phyloP scores from a whole-genome alignment of 2,888 invertebrate species.

The Spialia ferax region DNA sequence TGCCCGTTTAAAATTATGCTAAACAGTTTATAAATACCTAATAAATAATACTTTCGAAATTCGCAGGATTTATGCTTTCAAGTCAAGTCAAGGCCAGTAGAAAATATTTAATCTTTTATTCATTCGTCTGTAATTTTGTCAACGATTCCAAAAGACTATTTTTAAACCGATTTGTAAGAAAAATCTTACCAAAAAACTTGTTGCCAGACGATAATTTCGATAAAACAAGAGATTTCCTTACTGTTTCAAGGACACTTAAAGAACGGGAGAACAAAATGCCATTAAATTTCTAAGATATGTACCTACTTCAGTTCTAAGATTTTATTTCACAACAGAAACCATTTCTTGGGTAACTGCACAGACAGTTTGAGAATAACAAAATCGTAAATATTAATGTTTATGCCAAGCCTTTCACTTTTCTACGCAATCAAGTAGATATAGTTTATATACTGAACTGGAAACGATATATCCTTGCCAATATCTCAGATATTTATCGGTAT shows the following conservation, averaged over 20 bases:
- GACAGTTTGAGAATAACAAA: constrained; percentile 32
- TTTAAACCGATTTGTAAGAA: not conserved
- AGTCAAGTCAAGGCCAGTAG: not conserved
- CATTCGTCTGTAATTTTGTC: not conserved
- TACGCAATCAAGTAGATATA: constrained; percentile 35
- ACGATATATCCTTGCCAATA: constrained; percentile 18
- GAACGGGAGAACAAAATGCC: not conserved
- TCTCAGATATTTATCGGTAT: constrained; percentile 1
- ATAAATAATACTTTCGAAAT: too few species aligned
- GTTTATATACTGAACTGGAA: constrained; percentile 25
- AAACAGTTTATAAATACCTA: too few species aligned
- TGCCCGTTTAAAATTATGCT: too few species aligned
- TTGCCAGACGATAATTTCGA: not conserved
- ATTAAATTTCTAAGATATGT: constrained; percentile 2
- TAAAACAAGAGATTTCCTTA: constrained; percentile 11
- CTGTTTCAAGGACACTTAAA: constrained; percentile 5
- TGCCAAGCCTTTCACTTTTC: constrained; percentile 38
- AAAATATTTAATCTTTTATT: not conserved
- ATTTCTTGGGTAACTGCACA: constrained; percentile 25
- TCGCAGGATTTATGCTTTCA: too few species aligned
- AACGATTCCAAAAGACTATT: not conserved
- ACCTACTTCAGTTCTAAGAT: too few species aligned
- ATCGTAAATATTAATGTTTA: constrained; percentile 39
- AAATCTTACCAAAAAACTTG: not conserved
- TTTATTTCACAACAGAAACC: constrained; percentile 28